A percentile compares a stretch with the other conserved stretches of the same genome.
Evolutionary conservation across 2,113 vertebrate genomes (phyloP).

Genomic region (Drymodes brunneopygia): DNA sequence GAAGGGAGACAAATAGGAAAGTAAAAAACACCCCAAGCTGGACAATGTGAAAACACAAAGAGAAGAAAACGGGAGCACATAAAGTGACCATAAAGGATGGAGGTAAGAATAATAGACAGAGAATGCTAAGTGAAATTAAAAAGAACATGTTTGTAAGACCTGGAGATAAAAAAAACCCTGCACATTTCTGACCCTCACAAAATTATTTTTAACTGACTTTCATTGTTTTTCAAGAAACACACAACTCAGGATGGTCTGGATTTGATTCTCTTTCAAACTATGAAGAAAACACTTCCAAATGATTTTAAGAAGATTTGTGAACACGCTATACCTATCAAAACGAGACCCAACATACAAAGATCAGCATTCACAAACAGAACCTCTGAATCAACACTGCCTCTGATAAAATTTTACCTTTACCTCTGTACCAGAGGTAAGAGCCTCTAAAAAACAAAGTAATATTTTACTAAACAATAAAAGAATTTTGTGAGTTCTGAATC

Average conservation of each 20-base stretch:
- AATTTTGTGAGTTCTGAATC: neutral
- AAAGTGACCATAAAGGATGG: neutral
- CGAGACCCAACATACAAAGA: neutral
- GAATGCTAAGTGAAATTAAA: neutral
- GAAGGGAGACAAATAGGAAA: neutral
- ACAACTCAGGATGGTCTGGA: neutral
- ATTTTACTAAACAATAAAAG: neutral
- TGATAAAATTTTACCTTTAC: neutral
- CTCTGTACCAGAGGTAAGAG: neutral
- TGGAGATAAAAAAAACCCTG: neutral
- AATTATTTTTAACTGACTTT: neutral
- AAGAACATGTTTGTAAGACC: neutral
- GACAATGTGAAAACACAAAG: neutral
- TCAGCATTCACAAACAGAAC: neutral
- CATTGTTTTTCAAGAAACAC: neutral
- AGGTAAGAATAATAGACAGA: neutral
- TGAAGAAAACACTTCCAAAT: neutral
- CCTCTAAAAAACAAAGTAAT: neutral
- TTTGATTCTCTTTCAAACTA: neutral
- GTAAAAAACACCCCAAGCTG: neutral
- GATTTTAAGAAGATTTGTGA: neutral
- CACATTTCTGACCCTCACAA: fast-evolving
- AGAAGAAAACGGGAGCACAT: neutral
- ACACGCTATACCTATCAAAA: neutral
- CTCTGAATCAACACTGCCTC: neutral